Conservation (phyloP, 2,888 invertebrate genomes). For the Pandemis heparana region DNA sequence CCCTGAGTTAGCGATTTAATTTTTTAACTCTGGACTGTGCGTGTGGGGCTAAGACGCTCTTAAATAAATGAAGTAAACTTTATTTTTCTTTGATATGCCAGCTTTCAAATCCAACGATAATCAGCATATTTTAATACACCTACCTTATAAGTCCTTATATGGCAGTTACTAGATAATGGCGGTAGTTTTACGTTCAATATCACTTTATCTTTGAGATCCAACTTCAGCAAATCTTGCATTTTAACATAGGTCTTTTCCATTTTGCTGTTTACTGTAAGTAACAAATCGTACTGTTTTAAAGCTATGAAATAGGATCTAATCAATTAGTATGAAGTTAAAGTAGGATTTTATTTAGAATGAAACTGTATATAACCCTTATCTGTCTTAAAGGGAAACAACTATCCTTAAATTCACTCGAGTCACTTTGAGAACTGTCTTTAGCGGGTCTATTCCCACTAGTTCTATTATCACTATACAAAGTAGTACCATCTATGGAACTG, state of each 20-base stretch:
- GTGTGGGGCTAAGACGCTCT: no score
- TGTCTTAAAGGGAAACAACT: not conserved
- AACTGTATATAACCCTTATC: not conserved
- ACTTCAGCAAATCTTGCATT: conserved; percentile 69
- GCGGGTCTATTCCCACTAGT: no score
- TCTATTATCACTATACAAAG: no score
- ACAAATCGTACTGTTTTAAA: not conserved
- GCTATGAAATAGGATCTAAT: no score
- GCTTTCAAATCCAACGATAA: no score
- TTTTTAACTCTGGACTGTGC: no score
- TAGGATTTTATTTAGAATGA: not conserved
- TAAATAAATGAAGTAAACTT: no score
- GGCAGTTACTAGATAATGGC: conserved; percentile 65
- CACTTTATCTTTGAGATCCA: conserved; percentile 72
- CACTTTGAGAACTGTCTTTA: no score
- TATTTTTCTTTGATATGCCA: no score
- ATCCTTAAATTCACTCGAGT: no score
- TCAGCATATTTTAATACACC: not conserved
- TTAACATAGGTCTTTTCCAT: conserved; percentile 55
- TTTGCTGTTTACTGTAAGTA: conserved; percentile 60
- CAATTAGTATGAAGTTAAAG: not conserved
- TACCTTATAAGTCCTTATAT: conserved; percentile 78
- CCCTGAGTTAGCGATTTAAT: no score
- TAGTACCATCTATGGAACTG: no score
- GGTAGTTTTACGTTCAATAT: conserved; percentile 79